Evolutionary conservation across 1,140 invertebrate genomes (phyloP).

Genomic region (Musca vetustissima): DNA sequence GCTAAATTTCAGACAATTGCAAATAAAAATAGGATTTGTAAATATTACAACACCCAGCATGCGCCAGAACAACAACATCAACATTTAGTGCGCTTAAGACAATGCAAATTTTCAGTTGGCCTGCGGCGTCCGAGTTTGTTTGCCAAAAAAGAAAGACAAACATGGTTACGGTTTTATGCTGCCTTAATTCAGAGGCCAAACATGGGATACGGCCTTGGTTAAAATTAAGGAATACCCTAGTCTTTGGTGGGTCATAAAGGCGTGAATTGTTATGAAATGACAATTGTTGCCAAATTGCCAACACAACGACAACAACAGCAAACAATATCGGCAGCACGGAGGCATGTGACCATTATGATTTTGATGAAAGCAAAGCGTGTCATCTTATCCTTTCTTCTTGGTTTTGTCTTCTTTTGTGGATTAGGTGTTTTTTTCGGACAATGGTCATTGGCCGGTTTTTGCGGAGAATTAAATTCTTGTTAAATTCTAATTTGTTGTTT

Average conservation of each 20-base stretch:
- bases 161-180: conserved; percentile 17
- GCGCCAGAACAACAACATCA: conserved; percentile 7
- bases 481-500: conserved; percentile 18
- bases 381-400: conserved; percentile 19
- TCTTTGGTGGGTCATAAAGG: conserved; percentile 1
- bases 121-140: conserved; percentile 6
- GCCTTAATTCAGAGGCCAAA: conserved; percentile 17
- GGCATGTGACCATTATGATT: not conserved
- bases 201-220: not conserved
- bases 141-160: conserved; percentile 1
- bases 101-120: no score
- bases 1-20: conserved; percentile 4
- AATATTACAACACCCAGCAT: conserved; percentile 26
- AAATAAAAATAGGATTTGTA: conserved; percentile 19
- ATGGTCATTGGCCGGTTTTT: not conserved
- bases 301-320: not conserved
- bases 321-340: not conserved
- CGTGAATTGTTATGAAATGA: conserved; percentile 27
- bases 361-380: conserved; percentile 10
- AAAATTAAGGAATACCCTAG: not conserved
- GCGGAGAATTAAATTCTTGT: conserved; percentile 18
- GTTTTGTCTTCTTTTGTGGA: no score
- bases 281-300: conserved; percentile 16
- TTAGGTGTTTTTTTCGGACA: not conserved
- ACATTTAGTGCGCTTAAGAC: no score